Conservation (phyloP, 1,140 invertebrate species). For the Temnothorax nylanderi region DNA sequence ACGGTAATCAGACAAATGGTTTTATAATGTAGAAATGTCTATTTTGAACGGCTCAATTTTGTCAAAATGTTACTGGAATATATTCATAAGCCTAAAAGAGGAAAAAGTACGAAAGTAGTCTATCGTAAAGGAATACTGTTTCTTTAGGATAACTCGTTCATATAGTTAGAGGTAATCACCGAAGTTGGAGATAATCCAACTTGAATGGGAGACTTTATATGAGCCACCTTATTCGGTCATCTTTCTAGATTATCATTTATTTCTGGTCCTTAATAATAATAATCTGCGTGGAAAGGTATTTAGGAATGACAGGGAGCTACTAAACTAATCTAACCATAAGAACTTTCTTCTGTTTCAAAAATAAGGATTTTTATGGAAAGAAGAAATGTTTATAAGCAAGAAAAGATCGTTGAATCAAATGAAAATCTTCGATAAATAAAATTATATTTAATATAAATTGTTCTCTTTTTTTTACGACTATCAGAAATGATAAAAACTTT, state of each 20-base stretch:
- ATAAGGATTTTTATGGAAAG: neutral
- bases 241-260: neutral
- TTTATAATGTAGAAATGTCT: neutral
- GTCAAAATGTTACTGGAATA: neutral
- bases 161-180: neutral
- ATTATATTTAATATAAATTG: neutral
- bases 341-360: neutral
- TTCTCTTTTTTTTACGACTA: neutral
- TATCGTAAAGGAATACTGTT: neutral
- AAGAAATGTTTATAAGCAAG: neutral
- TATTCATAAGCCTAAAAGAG: neutral
- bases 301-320: neutral
- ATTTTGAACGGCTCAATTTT: neutral
- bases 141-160: constrained; percentile 12
- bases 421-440: neutral
- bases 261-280: neutral
- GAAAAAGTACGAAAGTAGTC: constrained; percentile 1
- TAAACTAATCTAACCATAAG: neutral
- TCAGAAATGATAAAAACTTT: neutral
- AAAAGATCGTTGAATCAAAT: neutral
- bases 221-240: neutral
- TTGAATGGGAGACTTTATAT: constrained; percentile 12
- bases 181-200: constrained; percentile 7
- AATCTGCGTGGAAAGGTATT: neutral
- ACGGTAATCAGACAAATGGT: neutral